Evolutionary conservation across 2,888 invertebrate genomes (phyloP).

Genomic region (Lamproptera curius): DNA sequence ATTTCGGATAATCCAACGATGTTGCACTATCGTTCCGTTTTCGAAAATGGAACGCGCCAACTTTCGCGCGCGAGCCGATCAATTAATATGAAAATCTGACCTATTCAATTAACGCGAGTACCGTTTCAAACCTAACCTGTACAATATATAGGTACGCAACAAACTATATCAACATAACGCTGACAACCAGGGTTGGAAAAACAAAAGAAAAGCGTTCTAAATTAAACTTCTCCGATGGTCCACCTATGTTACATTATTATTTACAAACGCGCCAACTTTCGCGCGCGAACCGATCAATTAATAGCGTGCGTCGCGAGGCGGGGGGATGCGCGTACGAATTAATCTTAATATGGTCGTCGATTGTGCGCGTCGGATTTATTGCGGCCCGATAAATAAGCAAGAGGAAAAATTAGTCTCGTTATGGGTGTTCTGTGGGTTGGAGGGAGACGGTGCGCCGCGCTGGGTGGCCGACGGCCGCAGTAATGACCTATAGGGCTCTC

Average conservation of each 20-base stretch:
- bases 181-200: constrained; percentile 13
- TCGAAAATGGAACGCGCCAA: no score
- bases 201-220: constrained; percentile 11
- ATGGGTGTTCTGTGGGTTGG: constrained; percentile 37
- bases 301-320: constrained; percentile 25
- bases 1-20: no score
- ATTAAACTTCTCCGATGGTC: no score
- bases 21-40: no score
- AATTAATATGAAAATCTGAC: no score
- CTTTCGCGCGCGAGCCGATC: no score
- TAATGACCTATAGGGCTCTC: constrained; percentile 27
- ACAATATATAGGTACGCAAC: no score
- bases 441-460: constrained; percentile 35
- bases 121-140: no score
- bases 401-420: constrained; percentile 42
- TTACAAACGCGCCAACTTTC: no score
- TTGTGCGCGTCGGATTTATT: constrained; percentile 43
- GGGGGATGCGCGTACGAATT: constrained; percentile 35
- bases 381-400: constrained; percentile 37
- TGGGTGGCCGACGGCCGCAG: constrained; percentile 48
- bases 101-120: no score
- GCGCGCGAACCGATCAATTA: constrained; percentile 33
- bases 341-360: constrained; percentile 48
- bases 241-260: no score
- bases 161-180: no score